Base-by-base conservation (phyloP, 1,140 invertebrate species). In the Bursaphelenchus mucronatus region DNA sequence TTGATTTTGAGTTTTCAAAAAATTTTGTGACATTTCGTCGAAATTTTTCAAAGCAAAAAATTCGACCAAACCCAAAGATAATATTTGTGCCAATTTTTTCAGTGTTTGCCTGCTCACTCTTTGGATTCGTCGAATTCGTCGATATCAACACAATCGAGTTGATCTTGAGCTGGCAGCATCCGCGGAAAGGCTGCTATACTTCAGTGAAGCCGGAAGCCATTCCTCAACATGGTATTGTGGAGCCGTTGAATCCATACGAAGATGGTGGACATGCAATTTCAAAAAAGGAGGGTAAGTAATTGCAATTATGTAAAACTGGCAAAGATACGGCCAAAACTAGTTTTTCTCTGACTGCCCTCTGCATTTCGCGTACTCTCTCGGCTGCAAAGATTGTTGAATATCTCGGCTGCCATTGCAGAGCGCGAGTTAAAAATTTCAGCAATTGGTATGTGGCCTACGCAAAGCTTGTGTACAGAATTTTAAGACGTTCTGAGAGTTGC, bases 71-170 rank as follows among this genome's bases (percentile, higher is more conserved):
- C 52, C 6, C n/a, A 15, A n/a, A 15, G 67, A 75, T 61, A 70
- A 10, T 19, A 40, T 10, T 4, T 61, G 8, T n/a, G 3, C 15
- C 30, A 15, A 10, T n/a, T 43, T 70, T n/a, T 62, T 11, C 40
- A 70, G 68, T 74, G 6, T 70, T 76, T 49, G 30, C 71, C 9
- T 70, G 68, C 43, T 30, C 30, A 15, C 68, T 46, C 15, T 64
- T 64, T 17, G 68, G 68, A n/a, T 70, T 70, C 46, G 44, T 71
- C 10, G 71, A 70, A 41, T 68, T 70, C 51, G 68, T 50, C 15
- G 54, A 76, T 7, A 72, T 72, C 19, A 72, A 70, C 41, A 15
- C 70, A 6, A 53, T 70, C 15, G 51, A 74, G 39, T 43, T 72
- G 17, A 30, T 54, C 9, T 53, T 70, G 13, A 46, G 45, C 5